phyloP scores from a whole-genome alignment of 2,797 vertebrate species.

The Zalophus californianus region DNA sequence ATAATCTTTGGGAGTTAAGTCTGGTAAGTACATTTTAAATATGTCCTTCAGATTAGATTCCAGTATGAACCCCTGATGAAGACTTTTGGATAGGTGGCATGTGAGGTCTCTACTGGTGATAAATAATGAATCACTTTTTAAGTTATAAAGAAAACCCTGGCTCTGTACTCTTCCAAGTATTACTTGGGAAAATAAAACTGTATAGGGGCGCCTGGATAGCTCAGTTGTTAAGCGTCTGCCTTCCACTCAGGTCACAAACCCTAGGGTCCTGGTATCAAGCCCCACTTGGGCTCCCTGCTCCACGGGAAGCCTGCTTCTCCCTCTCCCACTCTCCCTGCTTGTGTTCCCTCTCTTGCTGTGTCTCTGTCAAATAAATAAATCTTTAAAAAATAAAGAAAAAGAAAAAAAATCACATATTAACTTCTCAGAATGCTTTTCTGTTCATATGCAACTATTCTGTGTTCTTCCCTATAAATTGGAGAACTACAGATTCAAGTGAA shows the following conservation, averaged over 20 bases:
- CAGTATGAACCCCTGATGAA: neutral
- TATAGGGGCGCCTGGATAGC: too few relatives aligned
- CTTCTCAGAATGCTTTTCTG: neutral
- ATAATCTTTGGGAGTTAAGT: neutral
- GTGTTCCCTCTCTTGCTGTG: too few relatives aligned
- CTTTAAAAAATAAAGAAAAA: too few relatives aligned
- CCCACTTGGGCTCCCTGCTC: too few relatives aligned
- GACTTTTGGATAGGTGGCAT: neutral
- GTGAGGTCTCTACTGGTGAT: neutral
- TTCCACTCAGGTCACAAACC: too few relatives aligned
- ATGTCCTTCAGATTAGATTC: neutral
- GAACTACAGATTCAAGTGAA: neutral
- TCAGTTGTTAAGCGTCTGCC: too few relatives aligned
- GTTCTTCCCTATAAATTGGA: neutral
- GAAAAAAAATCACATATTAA: neutral
- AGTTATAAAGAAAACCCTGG: neutral
- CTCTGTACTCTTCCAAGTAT: neutral
- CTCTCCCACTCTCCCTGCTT: too few relatives aligned
- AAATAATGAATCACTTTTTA: neutral
- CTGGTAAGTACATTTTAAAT: conserved; percentile 30
- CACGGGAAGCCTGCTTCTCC: too few relatives aligned
- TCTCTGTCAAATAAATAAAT: too few relatives aligned
- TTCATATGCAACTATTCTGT: neutral
- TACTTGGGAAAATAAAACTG: neutral
- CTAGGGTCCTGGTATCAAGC: too few relatives aligned